A percentile compares a stretch with the other conserved stretches of the same genome.
Evolutionary conservation across 2,888 invertebrate species (phyloP).

Genomic region (Osmoderma eremita): DNA sequence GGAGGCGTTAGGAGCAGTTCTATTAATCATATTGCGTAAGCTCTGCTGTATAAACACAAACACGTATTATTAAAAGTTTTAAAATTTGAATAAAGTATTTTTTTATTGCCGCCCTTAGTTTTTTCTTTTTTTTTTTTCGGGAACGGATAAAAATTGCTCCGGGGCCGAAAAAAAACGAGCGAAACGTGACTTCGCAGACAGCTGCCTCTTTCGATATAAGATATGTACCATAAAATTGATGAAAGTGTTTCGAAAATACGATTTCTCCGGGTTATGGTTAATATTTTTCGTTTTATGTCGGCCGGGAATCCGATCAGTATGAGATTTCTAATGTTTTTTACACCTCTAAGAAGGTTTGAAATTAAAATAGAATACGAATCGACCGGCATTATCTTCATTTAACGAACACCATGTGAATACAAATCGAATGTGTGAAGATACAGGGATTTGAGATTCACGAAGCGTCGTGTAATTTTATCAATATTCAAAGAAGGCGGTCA

Average conservation of each 20-base stretch:
- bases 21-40: constrained; percentile 5
- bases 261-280: constrained; percentile 29
- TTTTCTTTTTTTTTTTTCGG: constrained; percentile 1
- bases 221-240: constrained; percentile 34
- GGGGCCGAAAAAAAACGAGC: constrained; percentile 22
- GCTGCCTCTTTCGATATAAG: constrained; percentile 31
- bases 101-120: constrained; percentile 19
- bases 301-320: not conserved
- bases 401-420: too few species aligned
- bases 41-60: not conserved
- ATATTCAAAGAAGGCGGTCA: too few species aligned
- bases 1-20: not conserved
- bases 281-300: constrained; percentile 15
- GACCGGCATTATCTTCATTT: too few species aligned
- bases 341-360: too few species aligned
- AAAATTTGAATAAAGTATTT: constrained; percentile 24
- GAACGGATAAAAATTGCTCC: constrained; percentile 29
- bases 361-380: too few species aligned
- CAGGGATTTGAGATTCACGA: too few species aligned
- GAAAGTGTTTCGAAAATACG: constrained; percentile 34
- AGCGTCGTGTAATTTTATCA: too few species aligned
- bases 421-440: too few species aligned
- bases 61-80: constrained; percentile 8
- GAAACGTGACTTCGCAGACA: constrained; percentile 35
- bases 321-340: constrained; percentile 1